phyloP scores from a whole-genome alignment of 1,140 invertebrate genomes.

The Lepidurus couesii region DNA sequence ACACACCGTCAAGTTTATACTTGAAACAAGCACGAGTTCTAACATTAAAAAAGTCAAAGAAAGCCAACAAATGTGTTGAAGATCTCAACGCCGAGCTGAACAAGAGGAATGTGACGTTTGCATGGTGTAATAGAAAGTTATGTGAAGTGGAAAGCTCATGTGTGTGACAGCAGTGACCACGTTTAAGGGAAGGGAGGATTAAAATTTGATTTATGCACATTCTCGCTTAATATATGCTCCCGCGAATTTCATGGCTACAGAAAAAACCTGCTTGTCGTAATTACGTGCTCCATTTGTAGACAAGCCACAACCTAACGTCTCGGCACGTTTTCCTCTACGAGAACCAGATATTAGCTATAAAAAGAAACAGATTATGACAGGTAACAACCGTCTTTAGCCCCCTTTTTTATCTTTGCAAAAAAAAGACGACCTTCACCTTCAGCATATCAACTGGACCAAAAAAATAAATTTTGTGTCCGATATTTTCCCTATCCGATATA shows the following conservation, averaged over 20 bases:
- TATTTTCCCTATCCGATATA: too few species aligned
- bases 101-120: not conserved
- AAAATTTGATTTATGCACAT: conserved; percentile 8
- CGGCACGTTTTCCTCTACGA: not conserved
- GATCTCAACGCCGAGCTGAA: not conserved
- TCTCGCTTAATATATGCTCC: not conserved
- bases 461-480: too few species aligned
- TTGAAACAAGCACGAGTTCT: too few species aligned
- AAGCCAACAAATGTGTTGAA: not conserved
- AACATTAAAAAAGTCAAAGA: not conserved
- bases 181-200: not conserved
- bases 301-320: not conserved
- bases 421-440: not conserved
- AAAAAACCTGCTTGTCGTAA: not conserved
- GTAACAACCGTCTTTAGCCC: not conserved
- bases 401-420: not conserved
- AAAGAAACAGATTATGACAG: conserved; percentile 11
- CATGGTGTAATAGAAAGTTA: conserved; percentile 6
- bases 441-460: too few species aligned
- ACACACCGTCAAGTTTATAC: too few species aligned
- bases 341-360: not conserved
- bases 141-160: not conserved
- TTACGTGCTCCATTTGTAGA: not conserved
- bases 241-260: not conserved
- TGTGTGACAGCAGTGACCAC: not conserved